Evolutionary conservation across 2,888 invertebrate genomes (phyloP).

Genomic region (Meteorus cinctellus): DNA sequence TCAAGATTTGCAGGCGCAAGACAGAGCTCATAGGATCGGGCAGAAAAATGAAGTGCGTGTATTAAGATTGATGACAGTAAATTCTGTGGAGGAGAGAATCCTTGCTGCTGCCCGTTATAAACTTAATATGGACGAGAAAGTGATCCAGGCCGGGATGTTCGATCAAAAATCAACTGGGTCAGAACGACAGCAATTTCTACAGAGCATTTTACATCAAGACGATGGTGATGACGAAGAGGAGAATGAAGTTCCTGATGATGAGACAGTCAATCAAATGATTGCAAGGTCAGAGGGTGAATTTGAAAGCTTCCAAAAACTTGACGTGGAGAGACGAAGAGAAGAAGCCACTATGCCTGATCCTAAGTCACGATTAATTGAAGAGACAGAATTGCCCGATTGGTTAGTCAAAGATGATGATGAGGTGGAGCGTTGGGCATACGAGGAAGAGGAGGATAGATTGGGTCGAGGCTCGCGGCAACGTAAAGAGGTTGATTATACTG

Average conservation of each 20-base stretch:
- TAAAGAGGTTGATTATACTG: conserved; percentile 98
- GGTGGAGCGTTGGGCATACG: conserved; percentile 80
- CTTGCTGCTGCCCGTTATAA: conserved; percentile 98
- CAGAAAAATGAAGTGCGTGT: conserved; percentile 99
- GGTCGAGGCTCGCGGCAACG: conserved; percentile 94
- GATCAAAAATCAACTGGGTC: conserved; percentile 99
- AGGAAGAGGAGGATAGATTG: conserved; percentile 87
- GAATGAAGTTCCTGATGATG: conserved; percentile 98
- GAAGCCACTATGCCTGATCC: conserved; percentile 81
- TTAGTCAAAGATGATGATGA: conserved; percentile 95
- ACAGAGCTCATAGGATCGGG: conserved; percentile 99
- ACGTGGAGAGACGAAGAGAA: conserved; percentile 89
- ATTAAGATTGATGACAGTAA: conserved; percentile 97
- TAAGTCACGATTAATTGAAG: conserved; percentile 91
- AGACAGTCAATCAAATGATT: conserved; percentile 99
- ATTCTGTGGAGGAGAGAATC: conserved; percentile 98
- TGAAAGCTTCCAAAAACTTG: conserved; percentile 94
- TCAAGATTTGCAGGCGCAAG: conserved; percentile 99
- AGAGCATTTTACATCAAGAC: conserved; percentile 95
- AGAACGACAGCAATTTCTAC: conserved; percentile 96
- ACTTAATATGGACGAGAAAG: conserved; percentile 99
- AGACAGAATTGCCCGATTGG: conserved; percentile 96
- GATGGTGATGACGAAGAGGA: conserved; percentile 97
- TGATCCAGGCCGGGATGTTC: conserved; percentile 99
- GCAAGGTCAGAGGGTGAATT: conserved; percentile 96